A percentile compares a stretch with the other conserved stretches of the same genome.
Evolutionary conservation across 2,888 invertebrate genomes (phyloP).

Genomic region (Napeogenes inachia): DNA sequence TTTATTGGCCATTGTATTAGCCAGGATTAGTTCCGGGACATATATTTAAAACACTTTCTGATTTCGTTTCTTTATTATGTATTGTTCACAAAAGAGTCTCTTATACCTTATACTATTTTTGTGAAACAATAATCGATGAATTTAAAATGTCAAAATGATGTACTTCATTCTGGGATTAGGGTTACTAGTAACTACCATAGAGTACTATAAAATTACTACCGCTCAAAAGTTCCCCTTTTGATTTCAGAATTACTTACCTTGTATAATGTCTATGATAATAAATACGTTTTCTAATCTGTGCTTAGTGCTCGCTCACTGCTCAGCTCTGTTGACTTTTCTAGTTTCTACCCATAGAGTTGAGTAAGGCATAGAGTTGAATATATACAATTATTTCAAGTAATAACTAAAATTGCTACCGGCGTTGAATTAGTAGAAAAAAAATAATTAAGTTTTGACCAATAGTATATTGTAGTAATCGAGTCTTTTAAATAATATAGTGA

Average conservation of each 20-base stretch:
- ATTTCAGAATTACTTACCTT: too few species aligned
- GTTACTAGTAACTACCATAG: neutral
- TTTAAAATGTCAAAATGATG: slow-evolving; percentile 20
- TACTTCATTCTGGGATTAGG: neutral
- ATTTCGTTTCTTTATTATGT: slow-evolving; percentile 22
- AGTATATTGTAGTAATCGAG: neutral
- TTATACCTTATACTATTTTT: slow-evolving; percentile 7
- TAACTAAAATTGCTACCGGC: neutral
- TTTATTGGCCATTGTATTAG: slow-evolving; percentile 55
- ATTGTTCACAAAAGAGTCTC: slow-evolving; percentile 19
- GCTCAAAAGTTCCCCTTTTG: too few species aligned
- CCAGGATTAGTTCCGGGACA: slow-evolving; percentile 8
- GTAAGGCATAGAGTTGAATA: too few species aligned
- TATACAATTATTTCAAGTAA: too few species aligned
- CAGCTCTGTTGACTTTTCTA: too few species aligned
- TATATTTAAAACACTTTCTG: slow-evolving; percentile 34
- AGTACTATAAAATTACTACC: neutral
- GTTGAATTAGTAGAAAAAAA: neutral
- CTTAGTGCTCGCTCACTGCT: too few species aligned
- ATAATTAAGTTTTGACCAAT: neutral
- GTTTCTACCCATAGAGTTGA: too few species aligned
- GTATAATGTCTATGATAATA: too few species aligned
- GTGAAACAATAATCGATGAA: slow-evolving; percentile 17
- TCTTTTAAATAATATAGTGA: neutral
- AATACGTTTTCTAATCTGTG: too few species aligned